phyloP scores from a whole-genome alignment of 2,797 vertebrate species.

The Limnodromus scolopaceus region DNA sequence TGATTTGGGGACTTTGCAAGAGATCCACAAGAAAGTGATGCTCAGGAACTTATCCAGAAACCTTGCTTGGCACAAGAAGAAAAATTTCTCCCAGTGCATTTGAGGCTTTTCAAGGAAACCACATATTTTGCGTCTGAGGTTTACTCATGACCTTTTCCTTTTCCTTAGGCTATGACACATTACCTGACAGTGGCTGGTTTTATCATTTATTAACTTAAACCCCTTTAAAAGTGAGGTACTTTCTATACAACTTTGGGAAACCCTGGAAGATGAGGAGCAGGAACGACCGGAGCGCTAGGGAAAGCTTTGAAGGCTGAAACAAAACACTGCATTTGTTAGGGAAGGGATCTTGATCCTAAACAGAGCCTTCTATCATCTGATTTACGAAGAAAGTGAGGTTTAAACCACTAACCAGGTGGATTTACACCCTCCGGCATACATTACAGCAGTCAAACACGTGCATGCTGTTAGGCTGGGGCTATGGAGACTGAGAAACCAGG shows the following conservation, averaged over 20 bases:
- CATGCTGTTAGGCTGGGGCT: background rate
- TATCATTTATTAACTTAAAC: background rate
- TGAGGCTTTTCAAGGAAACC: conserved; percentile 58
- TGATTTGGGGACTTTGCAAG: background rate
- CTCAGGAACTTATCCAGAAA: background rate
- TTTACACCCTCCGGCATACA: background rate
- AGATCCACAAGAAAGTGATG: background rate
- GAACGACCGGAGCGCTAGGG: background rate
- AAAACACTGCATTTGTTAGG: background rate
- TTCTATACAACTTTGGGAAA: background rate
- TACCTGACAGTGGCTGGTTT: background rate
- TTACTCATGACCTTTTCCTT: conserved; percentile 23
- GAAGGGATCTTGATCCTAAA: background rate
- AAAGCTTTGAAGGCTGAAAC: background rate
- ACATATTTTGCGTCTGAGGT: background rate
- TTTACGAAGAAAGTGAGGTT: background rate
- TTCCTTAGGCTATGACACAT: background rate
- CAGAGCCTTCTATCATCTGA: background rate
- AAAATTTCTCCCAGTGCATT: background rate
- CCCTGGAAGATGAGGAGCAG: background rate
- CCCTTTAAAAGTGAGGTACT: background rate
- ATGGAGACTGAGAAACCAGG: background rate
- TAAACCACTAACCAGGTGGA: background rate
- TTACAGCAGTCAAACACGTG: background rate
- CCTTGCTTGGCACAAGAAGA: background rate